Percentiles rank a stretch among this genome's conserved stretches.
Conservation (phyloP, 2,888 invertebrate genomes). For the Halictus ligatus region DNA sequence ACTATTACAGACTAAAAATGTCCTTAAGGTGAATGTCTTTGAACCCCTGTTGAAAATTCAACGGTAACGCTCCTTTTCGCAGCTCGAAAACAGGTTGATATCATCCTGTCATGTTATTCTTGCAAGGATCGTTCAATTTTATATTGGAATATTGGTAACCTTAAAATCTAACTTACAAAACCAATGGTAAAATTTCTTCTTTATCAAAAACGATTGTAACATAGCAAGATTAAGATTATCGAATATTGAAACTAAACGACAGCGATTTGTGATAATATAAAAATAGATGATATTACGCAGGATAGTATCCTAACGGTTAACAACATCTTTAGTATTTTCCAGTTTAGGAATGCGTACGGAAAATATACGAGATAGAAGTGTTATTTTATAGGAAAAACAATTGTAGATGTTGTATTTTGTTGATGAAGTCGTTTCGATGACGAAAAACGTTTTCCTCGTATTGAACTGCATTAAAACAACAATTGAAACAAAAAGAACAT, state of each 20-base stretch:
- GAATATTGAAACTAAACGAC: neutral
- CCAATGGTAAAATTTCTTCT: neutral
- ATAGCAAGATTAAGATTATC: neutral
- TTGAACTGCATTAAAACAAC: neutral
- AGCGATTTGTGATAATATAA: conserved; percentile 4
- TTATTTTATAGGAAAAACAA: neutral
- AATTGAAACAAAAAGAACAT: neutral
- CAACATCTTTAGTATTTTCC: neutral
- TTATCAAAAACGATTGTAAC: neutral
- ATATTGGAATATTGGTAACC: neutral
- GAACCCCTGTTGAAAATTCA: neutral
- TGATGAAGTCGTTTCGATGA: neutral
- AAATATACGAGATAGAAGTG: neutral
- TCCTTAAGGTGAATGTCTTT: neutral
- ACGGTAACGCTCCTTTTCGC: neutral
- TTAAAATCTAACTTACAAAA: neutral
- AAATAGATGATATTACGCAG: neutral
- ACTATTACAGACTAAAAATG: neutral
- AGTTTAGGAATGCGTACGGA: neutral
- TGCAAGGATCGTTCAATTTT: neutral
- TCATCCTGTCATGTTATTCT: neutral
- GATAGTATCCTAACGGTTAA: neutral
- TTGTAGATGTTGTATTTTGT: neutral
- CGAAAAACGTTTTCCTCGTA: neutral
- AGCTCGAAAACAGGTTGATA: neutral